These are phyloP conservation scores for Amphiprion percula DNA, from an alignment of 2,113 vertebrate species.

Conservation along the genomic window DNA sequence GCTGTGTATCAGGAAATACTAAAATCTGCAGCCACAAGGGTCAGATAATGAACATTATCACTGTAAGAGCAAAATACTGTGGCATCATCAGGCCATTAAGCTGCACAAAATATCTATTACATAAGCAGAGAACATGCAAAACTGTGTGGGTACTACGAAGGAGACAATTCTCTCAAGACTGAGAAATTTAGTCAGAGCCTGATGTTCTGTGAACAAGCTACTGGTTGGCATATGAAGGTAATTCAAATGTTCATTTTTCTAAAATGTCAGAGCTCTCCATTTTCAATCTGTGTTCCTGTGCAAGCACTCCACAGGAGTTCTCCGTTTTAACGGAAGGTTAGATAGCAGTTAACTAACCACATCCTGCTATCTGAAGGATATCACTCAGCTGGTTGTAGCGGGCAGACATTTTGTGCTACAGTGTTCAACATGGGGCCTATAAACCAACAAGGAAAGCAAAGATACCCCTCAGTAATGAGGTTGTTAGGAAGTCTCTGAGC, in stretches of 20 bases:
- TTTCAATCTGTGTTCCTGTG: slow-evolving; percentile 44
- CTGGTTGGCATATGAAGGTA: not conserved
- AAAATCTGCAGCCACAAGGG: not conserved
- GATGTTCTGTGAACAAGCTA: not conserved
- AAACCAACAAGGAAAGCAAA: slow-evolving; percentile 48
- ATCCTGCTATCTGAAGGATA: slow-evolving; percentile 64
- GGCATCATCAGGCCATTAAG: not conserved
- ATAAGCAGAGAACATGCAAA: slow-evolving; percentile 17
- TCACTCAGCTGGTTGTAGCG: slow-evolving; percentile 67
- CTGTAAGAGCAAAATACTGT: not conserved
- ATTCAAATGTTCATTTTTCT: slow-evolving; percentile 5
- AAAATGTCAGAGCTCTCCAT: slow-evolving; percentile 11
- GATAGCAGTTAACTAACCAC: slow-evolving; percentile 70
- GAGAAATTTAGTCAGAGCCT: slow-evolving; percentile 1
- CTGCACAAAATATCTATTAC: not conserved
- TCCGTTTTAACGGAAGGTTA: slow-evolving; percentile 47
- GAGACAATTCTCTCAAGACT: slow-evolving; percentile 9
- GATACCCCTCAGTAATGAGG: slow-evolving; percentile 56
- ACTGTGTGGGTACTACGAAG: not conserved
- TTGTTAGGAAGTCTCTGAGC: slow-evolving; percentile 67
- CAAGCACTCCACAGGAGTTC: slow-evolving; percentile 40
- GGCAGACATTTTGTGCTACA: slow-evolving; percentile 72
- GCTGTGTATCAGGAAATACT: not conserved
- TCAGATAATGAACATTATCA: not conserved
- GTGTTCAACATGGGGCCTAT: slow-evolving; percentile 63